Evolutionary conservation across 2,113 vertebrate genomes (phyloP), one percentile per base, ranked within the genome.

Genomic region (Heteronetta atricapilla): DNA sequence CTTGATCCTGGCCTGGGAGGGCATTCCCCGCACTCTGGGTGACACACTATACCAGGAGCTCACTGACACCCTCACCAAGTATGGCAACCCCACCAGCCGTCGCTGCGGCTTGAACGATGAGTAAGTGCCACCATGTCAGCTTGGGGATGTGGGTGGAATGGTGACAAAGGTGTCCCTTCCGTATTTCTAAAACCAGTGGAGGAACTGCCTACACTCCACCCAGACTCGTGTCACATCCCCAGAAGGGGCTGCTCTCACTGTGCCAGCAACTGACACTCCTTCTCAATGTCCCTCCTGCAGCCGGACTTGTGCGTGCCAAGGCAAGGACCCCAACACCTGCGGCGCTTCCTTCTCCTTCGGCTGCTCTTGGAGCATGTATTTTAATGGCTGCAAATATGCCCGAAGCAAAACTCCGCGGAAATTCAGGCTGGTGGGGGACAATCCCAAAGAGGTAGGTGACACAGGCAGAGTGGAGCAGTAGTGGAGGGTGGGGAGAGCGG

Each of bases 331-430:
- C 33, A 99, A 99, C 78, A 98, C 97, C 85, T 99, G 98, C 4
- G 99, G 99, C 4, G 99, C 99, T 82, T 99, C 99, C 92, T 99
- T 99, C 97, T 99, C 99, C 92, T 99, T 99, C 3, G 99, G 99
- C 86, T 99, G 99, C 88, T 99, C 99, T 52, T 99, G 99, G 99
- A 99, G 99, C 96, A 99, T 99, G 99, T 99, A 99, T 95, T 99
- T 99, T 91, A 99, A 99, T 0, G 99, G 99, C 90, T 99, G 99
- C 97, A 99, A 99, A 82, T 99, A 99, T 3, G 99, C 99, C 25
- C 99, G 99, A 40, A 99, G 99, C 97, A 99, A 99, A 98, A 97
- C 96, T 1, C 99, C 99, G 8, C 99, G 99, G 95, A 99, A 99
- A 98, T 99, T 99, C 98, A 97, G 99, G 89, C 98, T 99, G 48